Conservation (phyloP, 2,113 vertebrate species). For the Zosterops hypoxanthus region DNA sequence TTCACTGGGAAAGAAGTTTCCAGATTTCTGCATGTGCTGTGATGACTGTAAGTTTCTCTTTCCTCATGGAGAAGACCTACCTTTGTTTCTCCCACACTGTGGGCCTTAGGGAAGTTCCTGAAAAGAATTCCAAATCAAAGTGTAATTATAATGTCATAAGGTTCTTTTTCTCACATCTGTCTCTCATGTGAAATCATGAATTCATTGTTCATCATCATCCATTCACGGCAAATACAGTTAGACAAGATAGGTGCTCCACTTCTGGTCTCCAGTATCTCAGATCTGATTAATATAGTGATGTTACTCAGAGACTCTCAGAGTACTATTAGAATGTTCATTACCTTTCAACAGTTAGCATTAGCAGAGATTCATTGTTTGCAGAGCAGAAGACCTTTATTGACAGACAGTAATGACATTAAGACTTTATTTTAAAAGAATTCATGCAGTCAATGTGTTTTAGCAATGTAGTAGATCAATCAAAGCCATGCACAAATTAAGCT, state of each 20-base stretch:
- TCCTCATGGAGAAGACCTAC: neutral
- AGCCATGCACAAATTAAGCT: neutral
- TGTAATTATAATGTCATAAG: neutral
- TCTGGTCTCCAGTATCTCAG: neutral
- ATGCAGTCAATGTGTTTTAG: neutral
- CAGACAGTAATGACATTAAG: neutral
- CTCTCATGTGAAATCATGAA: neutral
- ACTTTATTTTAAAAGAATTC: neutral
- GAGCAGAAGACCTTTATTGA: neutral
- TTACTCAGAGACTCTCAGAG: neutral
- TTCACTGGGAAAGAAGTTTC: neutral
- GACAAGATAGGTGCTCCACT: neutral
- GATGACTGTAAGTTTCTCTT: neutral
- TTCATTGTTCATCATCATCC: neutral
- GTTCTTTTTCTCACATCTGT: neutral
- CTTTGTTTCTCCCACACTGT: neutral
- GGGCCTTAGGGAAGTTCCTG: neutral
- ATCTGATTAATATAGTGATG: neutral
- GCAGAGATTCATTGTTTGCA: neutral
- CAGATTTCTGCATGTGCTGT: neutral
- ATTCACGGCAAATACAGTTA: neutral
- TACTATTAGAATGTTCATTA: neutral
- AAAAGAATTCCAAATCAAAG: neutral
- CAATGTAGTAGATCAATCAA: neutral
- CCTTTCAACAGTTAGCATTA: neutral